A percentile compares a stretch with the other conserved stretches of the same genome.
phyloP scores from a whole-genome alignment of 2,888 invertebrate species.

The Acleris cristana region DNA sequence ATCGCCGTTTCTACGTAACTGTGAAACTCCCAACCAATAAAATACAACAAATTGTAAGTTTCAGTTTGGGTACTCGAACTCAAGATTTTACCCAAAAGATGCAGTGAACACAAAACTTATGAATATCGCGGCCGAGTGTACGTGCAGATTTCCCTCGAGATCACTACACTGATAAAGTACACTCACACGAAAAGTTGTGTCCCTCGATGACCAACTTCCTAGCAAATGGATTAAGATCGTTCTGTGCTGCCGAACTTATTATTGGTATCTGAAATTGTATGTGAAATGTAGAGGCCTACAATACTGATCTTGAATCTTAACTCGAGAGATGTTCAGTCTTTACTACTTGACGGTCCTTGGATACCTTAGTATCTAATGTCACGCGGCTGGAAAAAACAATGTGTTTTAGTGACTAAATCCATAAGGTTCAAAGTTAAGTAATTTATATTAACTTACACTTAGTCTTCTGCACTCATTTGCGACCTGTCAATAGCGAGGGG shows the following conservation, averaged over 20 bases:
- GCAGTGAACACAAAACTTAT: constrained; percentile 27
- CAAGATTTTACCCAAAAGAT: constrained; percentile 5
- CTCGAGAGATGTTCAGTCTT: constrained; percentile 1
- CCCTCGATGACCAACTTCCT: constrained; percentile 35
- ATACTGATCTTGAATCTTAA: neutral
- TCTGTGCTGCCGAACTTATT: constrained; percentile 31
- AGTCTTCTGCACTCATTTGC: too few relatives aligned
- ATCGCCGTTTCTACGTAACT: too few relatives aligned
- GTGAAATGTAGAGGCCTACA: constrained; percentile 14
- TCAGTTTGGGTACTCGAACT: neutral
- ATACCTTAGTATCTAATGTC: too few relatives aligned
- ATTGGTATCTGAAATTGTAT: constrained; percentile 30
- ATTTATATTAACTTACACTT: too few relatives aligned
- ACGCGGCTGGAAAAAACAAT: too few relatives aligned
- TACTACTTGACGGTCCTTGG: too few relatives aligned
- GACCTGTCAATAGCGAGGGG: too few relatives aligned
- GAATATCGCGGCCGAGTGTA: constrained; percentile 35
- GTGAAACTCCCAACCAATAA: too few relatives aligned
- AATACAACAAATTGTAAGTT: constrained; percentile 3
- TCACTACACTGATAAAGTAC: constrained; percentile 37
- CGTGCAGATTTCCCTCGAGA: constrained; percentile 36
- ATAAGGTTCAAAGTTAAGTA: too few relatives aligned
- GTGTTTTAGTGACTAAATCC: too few relatives aligned
- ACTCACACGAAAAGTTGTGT: constrained; percentile 37
- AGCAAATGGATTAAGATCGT: constrained; percentile 38